Conservation (phyloP, 1,140 invertebrate species). For the Holcopasites calliopsidis region DNA sequence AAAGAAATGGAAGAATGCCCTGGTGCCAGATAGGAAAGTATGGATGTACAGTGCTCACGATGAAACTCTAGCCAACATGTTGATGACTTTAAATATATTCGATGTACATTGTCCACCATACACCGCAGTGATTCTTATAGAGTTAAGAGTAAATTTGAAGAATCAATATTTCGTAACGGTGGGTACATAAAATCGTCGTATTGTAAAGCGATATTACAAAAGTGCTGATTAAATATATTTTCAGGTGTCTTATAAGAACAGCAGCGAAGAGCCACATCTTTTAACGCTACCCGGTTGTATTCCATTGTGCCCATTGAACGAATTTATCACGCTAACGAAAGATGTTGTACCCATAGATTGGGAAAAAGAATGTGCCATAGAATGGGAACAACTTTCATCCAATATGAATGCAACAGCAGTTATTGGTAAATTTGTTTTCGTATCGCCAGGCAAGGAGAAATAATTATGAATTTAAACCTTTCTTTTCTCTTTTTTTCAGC, state of each 20-base stretch:
- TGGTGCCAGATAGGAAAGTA: constrained; percentile 82
- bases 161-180: constrained; percentile 78
- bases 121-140: constrained; percentile 85
- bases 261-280: constrained; percentile 77
- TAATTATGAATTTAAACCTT: neutral
- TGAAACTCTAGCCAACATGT: constrained; percentile 87
- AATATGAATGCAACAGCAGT: constrained; percentile 66
- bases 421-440: constrained; percentile 66
- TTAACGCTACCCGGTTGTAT: constrained; percentile 83
- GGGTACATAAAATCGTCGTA: constrained; percentile 27
- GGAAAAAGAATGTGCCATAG: constrained; percentile 80
- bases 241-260: constrained; percentile 84
- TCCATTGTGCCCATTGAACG: constrained; percentile 81
- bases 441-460: neutral
- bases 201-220: neutral
- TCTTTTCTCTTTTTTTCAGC: constrained; percentile 66
- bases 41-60: constrained; percentile 92
- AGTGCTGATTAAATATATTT: constrained; percentile 36
- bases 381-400: constrained; percentile 60
- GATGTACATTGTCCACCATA: constrained; percentile 88
- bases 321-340: constrained; percentile 80
- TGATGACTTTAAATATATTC: constrained; percentile 87
- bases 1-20: constrained; percentile 72
- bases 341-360: constrained; percentile 81
- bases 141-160: constrained; percentile 80